Evolutionary conservation across 1,140 invertebrate species (phyloP).

Genomic region (Heliconius hermathena): DNA sequence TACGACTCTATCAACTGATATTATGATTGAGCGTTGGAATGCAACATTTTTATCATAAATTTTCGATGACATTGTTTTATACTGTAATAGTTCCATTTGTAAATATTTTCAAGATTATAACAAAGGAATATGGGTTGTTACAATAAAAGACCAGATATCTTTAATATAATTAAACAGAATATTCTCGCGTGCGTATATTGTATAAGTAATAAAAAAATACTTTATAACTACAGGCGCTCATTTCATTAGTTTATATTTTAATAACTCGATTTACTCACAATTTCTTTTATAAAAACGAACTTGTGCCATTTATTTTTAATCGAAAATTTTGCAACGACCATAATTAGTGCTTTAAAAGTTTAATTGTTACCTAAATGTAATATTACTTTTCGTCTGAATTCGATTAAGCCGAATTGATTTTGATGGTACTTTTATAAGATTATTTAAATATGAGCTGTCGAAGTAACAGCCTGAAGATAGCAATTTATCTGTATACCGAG

Average conservation of each 20-base stretch:
- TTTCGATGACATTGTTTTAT: too few species aligned
- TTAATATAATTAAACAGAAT: neutral
- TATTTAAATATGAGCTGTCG: conserved; percentile 19
- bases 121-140: too few species aligned
- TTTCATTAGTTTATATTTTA: neutral
- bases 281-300: neutral
- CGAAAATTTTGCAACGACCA: conserved; percentile 4
- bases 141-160: too few species aligned
- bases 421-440: neutral
- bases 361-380: neutral
- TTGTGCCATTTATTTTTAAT: conserved; percentile 15
- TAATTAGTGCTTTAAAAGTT: neutral
- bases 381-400: neutral
- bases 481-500: conserved; percentile 29
- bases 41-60: too few species aligned
- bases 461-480: conserved; percentile 31
- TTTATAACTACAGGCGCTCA: neutral
- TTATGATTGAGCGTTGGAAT: too few species aligned
- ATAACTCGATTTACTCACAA: neutral
- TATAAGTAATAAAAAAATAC: neutral
- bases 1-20: too few species aligned
- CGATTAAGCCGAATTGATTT: neutral
- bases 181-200: neutral
- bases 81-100: too few species aligned
- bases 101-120: too few species aligned